Conservation (phyloP, 1,140 invertebrate genomes). For the Drosophila nasuta region DNA sequence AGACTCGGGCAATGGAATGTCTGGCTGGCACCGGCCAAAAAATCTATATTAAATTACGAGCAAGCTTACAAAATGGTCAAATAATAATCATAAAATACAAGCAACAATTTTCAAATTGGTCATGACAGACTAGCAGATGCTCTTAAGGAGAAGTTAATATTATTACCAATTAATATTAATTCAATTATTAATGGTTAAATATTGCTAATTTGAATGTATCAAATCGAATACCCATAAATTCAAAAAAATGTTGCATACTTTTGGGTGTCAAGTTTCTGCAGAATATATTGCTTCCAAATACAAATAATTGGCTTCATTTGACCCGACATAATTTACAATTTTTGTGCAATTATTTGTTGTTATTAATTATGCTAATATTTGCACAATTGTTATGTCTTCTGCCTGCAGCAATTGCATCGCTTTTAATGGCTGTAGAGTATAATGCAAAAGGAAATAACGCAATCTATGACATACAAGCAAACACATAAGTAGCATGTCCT, state of each 20-base stretch:
- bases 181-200: not conserved
- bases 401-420: not conserved
- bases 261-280: not conserved
- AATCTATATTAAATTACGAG: slow-evolving; percentile 81
- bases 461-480: slow-evolving; percentile 16
- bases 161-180: not conserved
- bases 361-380: too few relatives aligned
- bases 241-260: slow-evolving; percentile 3
- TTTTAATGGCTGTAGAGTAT: slow-evolving; percentile 13
- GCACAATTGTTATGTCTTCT: too few relatives aligned
- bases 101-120: not conserved
- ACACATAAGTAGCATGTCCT: slow-evolving; percentile 29
- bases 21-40: slow-evolving; percentile 19
- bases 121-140: slow-evolving; percentile 4
- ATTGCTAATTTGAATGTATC: too few relatives aligned
- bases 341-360: too few relatives aligned
- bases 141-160: not conserved
- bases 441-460: slow-evolving; percentile 9
- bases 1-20: not conserved
- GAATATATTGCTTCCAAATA: too few relatives aligned
- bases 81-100: slow-evolving; percentile 74
- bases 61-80: slow-evolving; percentile 71
- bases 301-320: too few relatives aligned
- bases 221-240: too few relatives aligned
- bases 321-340: too few relatives aligned